Conservation (phyloP, 2,797 vertebrate genomes). For the Simalia tracyae region DNA sequence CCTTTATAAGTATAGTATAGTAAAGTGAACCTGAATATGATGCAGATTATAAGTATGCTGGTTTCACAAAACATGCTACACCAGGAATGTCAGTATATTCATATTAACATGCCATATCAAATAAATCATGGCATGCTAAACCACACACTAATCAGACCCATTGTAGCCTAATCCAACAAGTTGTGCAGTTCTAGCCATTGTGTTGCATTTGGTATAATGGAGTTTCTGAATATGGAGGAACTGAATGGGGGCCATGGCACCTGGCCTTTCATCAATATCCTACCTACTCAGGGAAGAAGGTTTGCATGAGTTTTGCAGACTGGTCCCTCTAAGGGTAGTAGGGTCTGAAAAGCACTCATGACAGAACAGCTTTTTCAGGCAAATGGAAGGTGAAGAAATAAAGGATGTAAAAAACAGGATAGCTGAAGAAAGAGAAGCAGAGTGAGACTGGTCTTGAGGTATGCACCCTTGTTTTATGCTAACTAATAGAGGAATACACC, state of each 20-base stretch:
- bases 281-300: neutral
- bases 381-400: neutral
- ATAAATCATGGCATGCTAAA: neutral
- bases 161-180: neutral
- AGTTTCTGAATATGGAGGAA: neutral
- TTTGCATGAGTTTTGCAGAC: neutral
- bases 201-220: neutral
- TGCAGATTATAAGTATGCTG: no score
- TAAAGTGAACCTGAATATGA: no score
- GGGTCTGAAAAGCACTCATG: neutral
- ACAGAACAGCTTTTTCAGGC: neutral
- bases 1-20: neutral
- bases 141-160: neutral
- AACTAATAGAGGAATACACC: no score
- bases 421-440: no score
- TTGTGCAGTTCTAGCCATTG: neutral
- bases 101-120: neutral
- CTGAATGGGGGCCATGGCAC: neutral
- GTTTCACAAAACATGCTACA: neutral
- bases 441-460: no score
- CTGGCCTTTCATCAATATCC: neutral
- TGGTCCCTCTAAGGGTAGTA: neutral
- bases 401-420: neutral
- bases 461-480: no score
- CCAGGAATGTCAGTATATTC: neutral